Percentiles rank a stretch among this genome's conserved stretches.
phyloP scores from a whole-genome alignment of 1,140 invertebrate species.

The Apocrypta bakeri region DNA sequence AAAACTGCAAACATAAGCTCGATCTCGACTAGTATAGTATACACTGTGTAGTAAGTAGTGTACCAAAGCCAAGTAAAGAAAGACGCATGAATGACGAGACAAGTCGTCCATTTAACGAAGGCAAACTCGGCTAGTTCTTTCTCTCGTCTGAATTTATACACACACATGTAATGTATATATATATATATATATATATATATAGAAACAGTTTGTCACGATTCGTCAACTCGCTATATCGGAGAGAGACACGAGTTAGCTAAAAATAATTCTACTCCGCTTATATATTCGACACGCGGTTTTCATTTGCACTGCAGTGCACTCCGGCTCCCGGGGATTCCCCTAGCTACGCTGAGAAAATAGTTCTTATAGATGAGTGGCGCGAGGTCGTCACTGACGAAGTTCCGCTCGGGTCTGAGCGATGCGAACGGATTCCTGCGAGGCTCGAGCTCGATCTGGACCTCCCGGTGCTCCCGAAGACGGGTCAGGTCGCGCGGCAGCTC shows the following conservation, averaged over 20 bases:
- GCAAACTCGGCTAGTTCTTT: background rate
- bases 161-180: no score
- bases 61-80: background rate
- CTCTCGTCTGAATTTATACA: no score
- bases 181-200: no score
- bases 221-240: no score
- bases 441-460: conserved; percentile 73
- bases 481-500: conserved; percentile 79
- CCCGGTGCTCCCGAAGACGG: conserved; percentile 71
- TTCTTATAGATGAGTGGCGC: conserved; percentile 84
- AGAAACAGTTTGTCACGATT: no score
- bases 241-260: background rate
- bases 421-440: conserved; percentile 79
- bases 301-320: background rate
- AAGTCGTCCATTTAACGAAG: background rate
- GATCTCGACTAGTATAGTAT: no score
- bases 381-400: conserved; percentile 83
- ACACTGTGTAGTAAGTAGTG: no score
- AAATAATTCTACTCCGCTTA: background rate
- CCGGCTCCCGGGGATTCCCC: conserved; percentile 44
- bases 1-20: background rate
- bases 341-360: conserved; percentile 72
- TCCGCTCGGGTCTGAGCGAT: conserved; percentile 81
- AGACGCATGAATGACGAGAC: background rate
- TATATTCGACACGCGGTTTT: background rate